Evolutionary conservation across 2,888 invertebrate species (phyloP).

Genomic region (Zygaena filipendulae): DNA sequence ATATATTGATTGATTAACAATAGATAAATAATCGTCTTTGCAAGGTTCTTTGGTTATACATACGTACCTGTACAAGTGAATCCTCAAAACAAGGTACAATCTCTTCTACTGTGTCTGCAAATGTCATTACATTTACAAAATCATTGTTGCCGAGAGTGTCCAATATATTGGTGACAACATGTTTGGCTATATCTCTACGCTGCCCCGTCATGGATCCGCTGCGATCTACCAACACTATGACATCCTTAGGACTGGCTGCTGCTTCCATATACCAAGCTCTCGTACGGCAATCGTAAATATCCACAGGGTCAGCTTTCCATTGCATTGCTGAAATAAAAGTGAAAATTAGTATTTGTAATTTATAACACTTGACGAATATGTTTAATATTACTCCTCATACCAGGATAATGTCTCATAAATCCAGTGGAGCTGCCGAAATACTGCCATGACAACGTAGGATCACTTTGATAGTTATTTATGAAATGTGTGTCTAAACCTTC

Average conservation of each 20-base stretch:
- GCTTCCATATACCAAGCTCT: slow-evolving; percentile 98
- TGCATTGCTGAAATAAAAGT: slow-evolving; percentile 77
- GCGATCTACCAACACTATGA: slow-evolving; percentile 84
- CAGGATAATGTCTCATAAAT: slow-evolving; percentile 97
- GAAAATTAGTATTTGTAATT: too few species aligned
- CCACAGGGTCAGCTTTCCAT: slow-evolving; percentile 84
- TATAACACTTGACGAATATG: too few species aligned
- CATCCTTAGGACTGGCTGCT: slow-evolving; percentile 96
- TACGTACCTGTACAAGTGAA: slow-evolving; percentile 90
- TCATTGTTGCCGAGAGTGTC: slow-evolving; percentile 98
- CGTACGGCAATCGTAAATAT: slow-evolving; percentile 95
- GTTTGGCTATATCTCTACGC: slow-evolving; percentile 89
- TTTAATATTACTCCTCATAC: too few species aligned
- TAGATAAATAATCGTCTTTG: too few species aligned
- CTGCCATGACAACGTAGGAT: slow-evolving; percentile 95
- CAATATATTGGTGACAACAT: slow-evolving; percentile 87
- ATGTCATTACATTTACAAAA: slow-evolving; percentile 96
- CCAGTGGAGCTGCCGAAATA: slow-evolving; percentile 98
- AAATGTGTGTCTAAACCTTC: slow-evolving; percentile 91
- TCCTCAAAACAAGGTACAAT: slow-evolving; percentile 91
- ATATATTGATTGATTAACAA: too few species aligned
- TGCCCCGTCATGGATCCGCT: slow-evolving; percentile 94
- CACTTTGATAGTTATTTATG: slow-evolving; percentile 84
- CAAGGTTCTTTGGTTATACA: too few species aligned
- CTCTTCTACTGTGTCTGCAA: slow-evolving; percentile 83